Conservation (phyloP, 2,797 vertebrate genomes). For the Eulemur albifrons region DNA sequence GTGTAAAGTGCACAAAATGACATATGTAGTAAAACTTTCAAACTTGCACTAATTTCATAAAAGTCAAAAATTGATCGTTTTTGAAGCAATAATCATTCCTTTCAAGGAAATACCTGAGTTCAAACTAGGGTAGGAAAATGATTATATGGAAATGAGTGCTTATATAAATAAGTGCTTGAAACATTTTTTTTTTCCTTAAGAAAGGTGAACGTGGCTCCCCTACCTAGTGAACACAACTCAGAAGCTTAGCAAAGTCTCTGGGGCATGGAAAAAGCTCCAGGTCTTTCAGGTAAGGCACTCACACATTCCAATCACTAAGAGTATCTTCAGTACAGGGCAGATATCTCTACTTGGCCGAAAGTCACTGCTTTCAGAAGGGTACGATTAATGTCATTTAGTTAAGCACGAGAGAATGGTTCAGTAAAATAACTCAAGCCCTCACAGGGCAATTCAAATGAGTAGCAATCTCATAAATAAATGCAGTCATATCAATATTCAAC, state of each 20-base stretch:
- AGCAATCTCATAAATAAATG: constrained; percentile 69
- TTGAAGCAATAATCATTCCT: constrained; percentile 51
- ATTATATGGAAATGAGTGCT: constrained; percentile 43
- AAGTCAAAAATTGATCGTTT: constrained; percentile 46
- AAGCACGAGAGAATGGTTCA: constrained; percentile 48
- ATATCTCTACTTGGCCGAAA: constrained; percentile 47
- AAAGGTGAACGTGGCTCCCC: neutral
- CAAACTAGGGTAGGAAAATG: constrained; percentile 19
- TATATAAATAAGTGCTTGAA: constrained; percentile 55
- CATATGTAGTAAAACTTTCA: constrained; percentile 24
- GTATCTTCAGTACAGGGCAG: neutral
- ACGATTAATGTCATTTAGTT: constrained; percentile 68
- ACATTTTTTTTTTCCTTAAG: neutral
- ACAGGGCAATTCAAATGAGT: constrained; percentile 63
- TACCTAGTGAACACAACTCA: neutral
- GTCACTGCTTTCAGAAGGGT: constrained; percentile 27
- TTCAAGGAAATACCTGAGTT: constrained; percentile 52
- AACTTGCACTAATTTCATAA: constrained; percentile 38
- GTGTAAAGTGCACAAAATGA: neutral
- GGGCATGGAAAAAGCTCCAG: neutral
- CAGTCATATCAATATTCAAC: constrained; percentile 59
- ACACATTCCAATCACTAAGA: neutral
- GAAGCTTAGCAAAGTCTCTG: neutral
- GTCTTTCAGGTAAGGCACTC: neutral
- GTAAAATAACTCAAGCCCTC: constrained; percentile 58